Conservation (phyloP, 2,113 vertebrate species). For the Callipepla squamata region DNA sequence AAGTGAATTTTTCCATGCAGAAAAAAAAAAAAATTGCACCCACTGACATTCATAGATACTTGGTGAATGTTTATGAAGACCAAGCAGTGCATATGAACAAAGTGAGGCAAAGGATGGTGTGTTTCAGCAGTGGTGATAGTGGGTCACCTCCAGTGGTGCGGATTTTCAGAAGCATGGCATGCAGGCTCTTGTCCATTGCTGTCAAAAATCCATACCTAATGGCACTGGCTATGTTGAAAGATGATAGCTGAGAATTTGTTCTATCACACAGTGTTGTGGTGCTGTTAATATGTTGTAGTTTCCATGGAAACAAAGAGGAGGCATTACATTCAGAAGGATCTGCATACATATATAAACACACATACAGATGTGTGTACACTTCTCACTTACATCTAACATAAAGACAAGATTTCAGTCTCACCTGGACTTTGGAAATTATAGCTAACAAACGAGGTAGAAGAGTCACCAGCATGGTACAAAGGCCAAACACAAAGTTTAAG, state of each 20-base stretch:
- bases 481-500: slow-evolving; percentile 78
- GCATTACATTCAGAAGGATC: neutral
- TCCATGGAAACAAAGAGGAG: neutral
- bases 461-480: slow-evolving; percentile 79
- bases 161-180: neutral
- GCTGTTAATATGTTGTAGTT: neutral
- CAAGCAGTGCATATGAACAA: neutral
- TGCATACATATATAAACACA: neutral
- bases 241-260: neutral
- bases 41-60: neutral
- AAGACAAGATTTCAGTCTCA: slow-evolving; percentile 28
- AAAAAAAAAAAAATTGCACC: too few relatives aligned
- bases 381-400: rapidly evolving
- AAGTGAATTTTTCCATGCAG: too few relatives aligned
- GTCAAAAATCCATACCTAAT: neutral
- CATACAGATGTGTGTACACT: rapidly evolving
- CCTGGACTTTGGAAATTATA: slow-evolving; percentile 71
- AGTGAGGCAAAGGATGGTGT: neutral
- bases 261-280: neutral
- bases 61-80: neutral
- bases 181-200: neutral
- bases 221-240: neutral
- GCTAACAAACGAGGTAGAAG: slow-evolving; percentile 75
- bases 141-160: too few relatives aligned
- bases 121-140: neutral